These are phyloP conservation scores for Leptura quadrifasciata DNA, from an alignment of 2,888 invertebrate genomes.

Conservation along the genomic window DNA sequence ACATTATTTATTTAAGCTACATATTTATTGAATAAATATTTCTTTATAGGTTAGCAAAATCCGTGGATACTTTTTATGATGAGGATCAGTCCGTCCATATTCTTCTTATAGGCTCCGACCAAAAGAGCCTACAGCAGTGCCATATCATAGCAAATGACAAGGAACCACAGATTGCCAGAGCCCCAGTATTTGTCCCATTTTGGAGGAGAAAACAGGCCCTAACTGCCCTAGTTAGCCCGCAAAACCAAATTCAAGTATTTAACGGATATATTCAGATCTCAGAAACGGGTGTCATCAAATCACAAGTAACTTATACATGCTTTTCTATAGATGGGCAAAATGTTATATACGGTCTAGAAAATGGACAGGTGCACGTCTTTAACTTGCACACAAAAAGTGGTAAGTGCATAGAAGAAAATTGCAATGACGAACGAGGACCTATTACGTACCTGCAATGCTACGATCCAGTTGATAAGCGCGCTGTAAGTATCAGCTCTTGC, in stretches of 20 bases:
- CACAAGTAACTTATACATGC: constrained; percentile 62
- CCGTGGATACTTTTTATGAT: constrained; percentile 66
- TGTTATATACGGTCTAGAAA: constrained; percentile 66
- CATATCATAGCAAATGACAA: constrained; percentile 63
- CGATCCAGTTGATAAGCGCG: constrained; percentile 45
- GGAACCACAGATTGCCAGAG: constrained; percentile 54
- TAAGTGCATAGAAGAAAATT: constrained; percentile 9
- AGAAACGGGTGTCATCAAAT: constrained; percentile 59
- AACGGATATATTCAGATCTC: constrained; percentile 62
- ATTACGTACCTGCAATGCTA: constrained; percentile 61
- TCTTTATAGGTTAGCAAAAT: constrained; percentile 62
- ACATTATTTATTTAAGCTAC: too few relatives aligned
- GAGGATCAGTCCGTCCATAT: constrained; percentile 65
- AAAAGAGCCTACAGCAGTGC: constrained; percentile 67
- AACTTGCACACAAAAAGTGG: constrained; percentile 61
- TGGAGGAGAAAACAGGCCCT: constrained; percentile 60
- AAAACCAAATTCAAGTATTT: constrained; percentile 65
- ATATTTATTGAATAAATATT: too few relatives aligned
- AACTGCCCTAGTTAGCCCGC: constrained; percentile 59
- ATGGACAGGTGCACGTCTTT: constrained; percentile 64
- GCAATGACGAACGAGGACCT: constrained; percentile 32
- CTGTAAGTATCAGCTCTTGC: constrained; percentile 27
- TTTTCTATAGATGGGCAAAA: constrained; percentile 67
- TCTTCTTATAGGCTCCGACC: constrained; percentile 66
- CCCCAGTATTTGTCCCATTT: constrained; percentile 61